Evolutionary conservation across 2,888 invertebrate species (phyloP), one percentile per base, ranked within the genome.

Genomic region (Hylaea fasciaria): DNA sequence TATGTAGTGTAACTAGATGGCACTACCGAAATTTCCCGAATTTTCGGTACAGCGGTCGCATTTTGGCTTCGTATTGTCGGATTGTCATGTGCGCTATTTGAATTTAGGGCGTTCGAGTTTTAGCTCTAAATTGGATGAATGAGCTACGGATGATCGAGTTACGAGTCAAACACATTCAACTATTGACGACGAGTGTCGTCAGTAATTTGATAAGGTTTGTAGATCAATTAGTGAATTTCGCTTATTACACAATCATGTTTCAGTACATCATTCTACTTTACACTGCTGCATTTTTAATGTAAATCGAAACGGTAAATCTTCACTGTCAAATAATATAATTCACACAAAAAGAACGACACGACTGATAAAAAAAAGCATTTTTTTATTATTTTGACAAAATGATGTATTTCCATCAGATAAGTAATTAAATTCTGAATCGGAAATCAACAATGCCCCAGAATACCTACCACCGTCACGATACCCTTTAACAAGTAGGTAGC

Each of bases 41-140:
- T 56, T 56, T 64, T 58, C 56, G 54, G 47, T 46, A 13, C 43
- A 65, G 65, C 58, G 67, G 67, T 63, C 32, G 54, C 48, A 52
- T 57, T 63, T 51, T 43, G 39, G 50, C 48, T 8, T 62, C 53
- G 61, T 61, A 63, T 64, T 61, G 61, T 67, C 50, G 54, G 41
- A 48, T 45, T 59, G 57, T 52, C 58, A 61, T 57, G 49, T 62
- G 56, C 41, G 58, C 46, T 40, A 65, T 67, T 67, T 61, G 54
- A 46, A 57, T 53, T 58, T 61, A 52, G 62, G 50, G 52, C 39
- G 52, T 51, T 56, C 46, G 52, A 57, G 58, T 61, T 58, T 60
- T 59, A 67, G 60, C 53, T 61, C 50, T 32, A 43, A 29, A 58
- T 63, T 61, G 58, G 44, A 52, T 58, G 57, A 67, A 54, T 63